Conservation (phyloP, 2,888 invertebrate genomes). For the Caenorhabditis drosophilae region DNA sequence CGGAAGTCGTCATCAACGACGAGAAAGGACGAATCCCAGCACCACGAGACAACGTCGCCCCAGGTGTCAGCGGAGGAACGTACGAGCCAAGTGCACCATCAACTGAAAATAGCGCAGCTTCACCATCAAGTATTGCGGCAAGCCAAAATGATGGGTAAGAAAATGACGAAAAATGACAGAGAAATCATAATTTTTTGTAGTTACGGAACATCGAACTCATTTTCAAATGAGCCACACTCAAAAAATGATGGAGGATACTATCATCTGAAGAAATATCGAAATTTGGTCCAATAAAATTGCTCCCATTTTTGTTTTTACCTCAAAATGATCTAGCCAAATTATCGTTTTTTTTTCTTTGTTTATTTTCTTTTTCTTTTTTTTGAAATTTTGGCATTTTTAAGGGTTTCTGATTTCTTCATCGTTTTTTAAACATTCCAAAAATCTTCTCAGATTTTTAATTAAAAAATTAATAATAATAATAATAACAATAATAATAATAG, state of each 20-base stretch:
- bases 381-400: background rate
- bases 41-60: slow-evolving; percentile 42
- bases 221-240: slow-evolving; percentile 13
- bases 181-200: background rate
- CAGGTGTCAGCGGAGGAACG: slow-evolving; percentile 32
- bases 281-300: background rate
- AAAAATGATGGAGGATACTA: slow-evolving; percentile 34
- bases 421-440: background rate
- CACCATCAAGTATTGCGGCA: slow-evolving; percentile 12
- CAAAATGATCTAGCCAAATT: background rate
- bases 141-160: slow-evolving; percentile 29
- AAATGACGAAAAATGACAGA: background rate
- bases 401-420: background rate
- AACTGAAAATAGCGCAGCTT: slow-evolving; percentile 9
- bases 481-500: background rate
- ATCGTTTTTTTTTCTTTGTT: background rate
- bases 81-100: slow-evolving; percentile 17
- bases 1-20: slow-evolving; percentile 67
- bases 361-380: background rate
- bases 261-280: slow-evolving; percentile 27
- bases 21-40: slow-evolving; percentile 51
- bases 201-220: slow-evolving; percentile 19
- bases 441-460: too few relatives aligned
- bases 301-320: background rate
- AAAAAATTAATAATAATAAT: background rate